Percentiles rank a stretch among this genome's conserved stretches.
These are phyloP conservation scores for Ridgeia piscesae DNA, from an alignment of 1,140 invertebrate species.

Conservation along the genomic window DNA sequence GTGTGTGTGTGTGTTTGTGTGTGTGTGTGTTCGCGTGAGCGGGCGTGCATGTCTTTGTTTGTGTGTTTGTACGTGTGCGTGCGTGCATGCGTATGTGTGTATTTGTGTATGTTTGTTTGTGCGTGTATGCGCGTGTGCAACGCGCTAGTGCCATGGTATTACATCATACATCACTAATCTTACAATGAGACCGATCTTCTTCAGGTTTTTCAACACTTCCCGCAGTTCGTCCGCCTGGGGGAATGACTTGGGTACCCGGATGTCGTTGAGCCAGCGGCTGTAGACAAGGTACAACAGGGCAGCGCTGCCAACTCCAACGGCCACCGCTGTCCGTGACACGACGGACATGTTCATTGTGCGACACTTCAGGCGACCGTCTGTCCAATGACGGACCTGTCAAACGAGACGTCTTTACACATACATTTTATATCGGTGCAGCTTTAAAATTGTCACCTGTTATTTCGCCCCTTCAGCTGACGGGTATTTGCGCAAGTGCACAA, in stretches of 20 bases:
- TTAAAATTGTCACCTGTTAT: too few relatives aligned
- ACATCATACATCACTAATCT: not conserved
- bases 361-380: not conserved
- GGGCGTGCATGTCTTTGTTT: too few relatives aligned
- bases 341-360: not conserved
- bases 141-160: too few relatives aligned
- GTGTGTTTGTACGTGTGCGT: too few relatives aligned
- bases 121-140: too few relatives aligned
- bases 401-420: not conserved
- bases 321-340: not conserved
- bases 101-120: too few relatives aligned
- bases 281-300: not conserved
- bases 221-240: not conserved
- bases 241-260: not conserved
- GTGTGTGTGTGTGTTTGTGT: too few relatives aligned
- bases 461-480: too few relatives aligned
- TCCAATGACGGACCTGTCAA: not conserved
- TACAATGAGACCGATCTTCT: not conserved
- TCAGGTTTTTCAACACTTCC: not conserved
- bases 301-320: not conserved
- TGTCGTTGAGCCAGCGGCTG: not conserved
- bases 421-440: not conserved
- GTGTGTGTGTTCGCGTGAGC: too few relatives aligned
- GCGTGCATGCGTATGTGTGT: too few relatives aligned
- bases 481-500: too few relatives aligned